Percentiles rank a stretch among this genome's conserved stretches.
These are phyloP conservation scores for Falcaria lacertinaria DNA, from an alignment of 2,888 invertebrate species.

Conservation along the genomic window DNA sequence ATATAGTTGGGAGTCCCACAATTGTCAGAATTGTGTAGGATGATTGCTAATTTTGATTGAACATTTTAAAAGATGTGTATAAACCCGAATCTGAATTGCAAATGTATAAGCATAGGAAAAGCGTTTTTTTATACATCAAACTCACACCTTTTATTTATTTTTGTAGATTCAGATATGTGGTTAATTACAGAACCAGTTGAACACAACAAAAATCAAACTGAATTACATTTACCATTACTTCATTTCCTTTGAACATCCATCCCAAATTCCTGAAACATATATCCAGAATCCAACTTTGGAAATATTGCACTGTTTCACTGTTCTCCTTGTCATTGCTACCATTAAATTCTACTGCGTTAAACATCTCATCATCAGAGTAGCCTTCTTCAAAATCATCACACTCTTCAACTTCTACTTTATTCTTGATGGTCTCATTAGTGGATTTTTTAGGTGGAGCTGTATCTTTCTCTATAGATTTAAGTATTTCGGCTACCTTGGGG, in stretches of 20 bases:
- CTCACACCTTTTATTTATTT: too few species aligned
- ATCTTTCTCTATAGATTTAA: constrained; percentile 76
- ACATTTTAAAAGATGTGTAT: too few species aligned
- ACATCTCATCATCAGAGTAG: constrained; percentile 68
- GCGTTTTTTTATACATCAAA: too few species aligned
- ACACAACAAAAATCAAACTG: too few species aligned
- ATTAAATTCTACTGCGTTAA: constrained; percentile 30
- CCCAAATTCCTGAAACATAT: constrained; percentile 81
- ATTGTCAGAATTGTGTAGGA: too few species aligned
- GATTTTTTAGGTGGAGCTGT: constrained; percentile 32
- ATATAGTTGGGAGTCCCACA: too few species aligned
- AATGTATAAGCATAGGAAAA: too few species aligned
- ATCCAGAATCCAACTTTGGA: constrained; percentile 81
- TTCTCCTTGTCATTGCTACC: constrained; percentile 19
- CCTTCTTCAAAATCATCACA: constrained; percentile 72
- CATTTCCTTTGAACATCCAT: constrained; percentile 53
- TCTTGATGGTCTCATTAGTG: constrained; percentile 24
- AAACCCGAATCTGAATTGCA: too few species aligned
- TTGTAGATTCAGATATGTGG: too few species aligned
- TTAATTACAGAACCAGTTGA: too few species aligned
- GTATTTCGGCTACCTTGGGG: constrained; percentile 82
- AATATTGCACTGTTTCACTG: constrained; percentile 47
- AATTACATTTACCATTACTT: constrained; percentile 38
- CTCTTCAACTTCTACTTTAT: constrained; percentile 34
- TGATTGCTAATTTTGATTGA: too few species aligned